Conservation (phyloP, 1,140 invertebrate species). For the Psix sp. region DNA sequence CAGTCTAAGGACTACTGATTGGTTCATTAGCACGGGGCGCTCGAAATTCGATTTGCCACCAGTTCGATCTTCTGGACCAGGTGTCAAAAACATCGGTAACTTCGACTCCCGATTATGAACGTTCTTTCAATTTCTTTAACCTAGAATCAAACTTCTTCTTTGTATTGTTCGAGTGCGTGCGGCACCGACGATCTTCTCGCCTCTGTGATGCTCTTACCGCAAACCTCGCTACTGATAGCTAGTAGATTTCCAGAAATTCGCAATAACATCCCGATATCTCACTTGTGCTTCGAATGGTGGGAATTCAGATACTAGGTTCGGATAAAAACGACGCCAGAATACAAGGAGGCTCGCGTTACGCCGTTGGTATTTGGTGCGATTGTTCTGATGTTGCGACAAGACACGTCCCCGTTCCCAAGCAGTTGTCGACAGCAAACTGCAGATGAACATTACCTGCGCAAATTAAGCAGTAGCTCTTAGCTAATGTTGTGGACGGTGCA, state of each 20-base stretch:
- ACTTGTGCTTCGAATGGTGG: no score
- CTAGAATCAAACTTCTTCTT: slow-evolving; percentile 54
- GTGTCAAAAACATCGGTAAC: slow-evolving; percentile 7
- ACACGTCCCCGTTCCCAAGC: slow-evolving; percentile 34
- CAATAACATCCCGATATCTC: no score
- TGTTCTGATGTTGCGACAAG: slow-evolving; percentile 26
- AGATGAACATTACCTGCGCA: slow-evolving; percentile 8
- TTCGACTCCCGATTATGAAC: slow-evolving; percentile 39
- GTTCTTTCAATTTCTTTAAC: slow-evolving; percentile 50
- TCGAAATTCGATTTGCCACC: no score
- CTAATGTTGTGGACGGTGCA: slow-evolving; percentile 33
- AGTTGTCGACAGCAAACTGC: slow-evolving; percentile 25
- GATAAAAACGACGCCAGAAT: no score
- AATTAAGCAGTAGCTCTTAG: slow-evolving; percentile 33
- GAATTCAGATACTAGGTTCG: no score
- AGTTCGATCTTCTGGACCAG: no score
- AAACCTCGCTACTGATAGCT: slow-evolving; percentile 17
- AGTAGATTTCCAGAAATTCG: no score
- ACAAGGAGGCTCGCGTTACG: slow-evolving; percentile 9
- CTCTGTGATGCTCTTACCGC: slow-evolving; percentile 14
- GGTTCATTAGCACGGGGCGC: slow-evolving; percentile 11
- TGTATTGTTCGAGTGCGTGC: slow-evolving; percentile 35
- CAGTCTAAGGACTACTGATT: slow-evolving; percentile 6
- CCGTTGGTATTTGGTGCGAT: slow-evolving; percentile 21
- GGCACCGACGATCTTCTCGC: slow-evolving; percentile 10